These are phyloP conservation scores for Enteromius viviparus DNA, from an alignment of 2,797 vertebrate species.

Conservation along the genomic window DNA sequence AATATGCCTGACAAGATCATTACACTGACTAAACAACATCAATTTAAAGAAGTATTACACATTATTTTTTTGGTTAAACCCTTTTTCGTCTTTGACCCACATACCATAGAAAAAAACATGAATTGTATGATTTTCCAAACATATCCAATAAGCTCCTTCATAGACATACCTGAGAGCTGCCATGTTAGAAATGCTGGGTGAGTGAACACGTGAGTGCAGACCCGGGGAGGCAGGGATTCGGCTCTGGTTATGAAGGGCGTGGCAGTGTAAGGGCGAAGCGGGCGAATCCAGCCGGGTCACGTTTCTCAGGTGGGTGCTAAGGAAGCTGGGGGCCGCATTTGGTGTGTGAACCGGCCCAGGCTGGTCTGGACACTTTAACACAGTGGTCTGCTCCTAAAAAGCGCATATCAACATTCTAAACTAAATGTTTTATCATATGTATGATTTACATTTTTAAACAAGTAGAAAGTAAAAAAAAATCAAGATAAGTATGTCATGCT, in stretches of 20 bases:
- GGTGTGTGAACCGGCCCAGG: slow-evolving; percentile 77
- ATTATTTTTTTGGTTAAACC: too few relatives aligned
- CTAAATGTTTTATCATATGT: too few relatives aligned
- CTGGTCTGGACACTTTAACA: slow-evolving; percentile 86
- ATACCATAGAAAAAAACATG: background rate
- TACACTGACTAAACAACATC: too few relatives aligned
- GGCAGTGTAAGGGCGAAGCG: slow-evolving; percentile 89
- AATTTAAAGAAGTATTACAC: too few relatives aligned
- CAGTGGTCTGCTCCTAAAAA: slow-evolving; percentile 85
- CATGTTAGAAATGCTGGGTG: slow-evolving; percentile 94
- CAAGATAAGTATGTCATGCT: background rate
- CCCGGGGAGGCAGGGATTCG: slow-evolving; percentile 82
- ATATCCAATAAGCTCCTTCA: background rate
- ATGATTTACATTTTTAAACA: too few relatives aligned
- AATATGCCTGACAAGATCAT: too few relatives aligned
- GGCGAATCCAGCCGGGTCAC: slow-evolving; percentile 89
- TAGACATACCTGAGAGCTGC: slow-evolving; percentile 88
- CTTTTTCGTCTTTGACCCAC: too few relatives aligned
- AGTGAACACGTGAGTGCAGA: slow-evolving; percentile 87
- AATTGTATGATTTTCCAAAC: background rate
- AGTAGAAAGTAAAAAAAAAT: too few relatives aligned
- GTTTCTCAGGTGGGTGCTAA: slow-evolving; percentile 87
- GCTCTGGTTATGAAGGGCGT: slow-evolving; percentile 87
- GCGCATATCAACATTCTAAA: background rate
- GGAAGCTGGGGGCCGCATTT: slow-evolving; percentile 80